Evolutionary conservation across 1,140 invertebrate genomes (phyloP), one percentile per base, ranked within the genome.

Genomic region (Himalopsyche phryganea): DNA sequence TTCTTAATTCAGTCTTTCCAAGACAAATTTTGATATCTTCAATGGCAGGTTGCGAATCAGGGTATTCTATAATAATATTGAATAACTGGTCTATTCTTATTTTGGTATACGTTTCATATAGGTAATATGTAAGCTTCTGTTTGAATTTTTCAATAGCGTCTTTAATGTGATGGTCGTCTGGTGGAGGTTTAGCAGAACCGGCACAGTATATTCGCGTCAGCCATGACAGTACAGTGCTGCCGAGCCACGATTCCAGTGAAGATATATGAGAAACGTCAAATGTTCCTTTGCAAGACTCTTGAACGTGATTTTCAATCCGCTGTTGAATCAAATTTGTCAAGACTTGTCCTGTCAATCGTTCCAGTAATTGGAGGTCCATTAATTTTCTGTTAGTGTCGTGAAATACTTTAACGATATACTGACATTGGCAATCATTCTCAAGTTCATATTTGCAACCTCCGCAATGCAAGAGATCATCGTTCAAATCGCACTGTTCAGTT

Each of bases 21-120:
- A 98, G 77, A 71, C 94, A 96, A 33, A 86, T 73, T 63, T 88
- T 85, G 18, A 98, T 80, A 76, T 98, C 96, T 70, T 94, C 86
- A 14, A 98, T 81, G 1, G 94, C 92, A 17, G 93, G 91, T 66
- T 93, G 86, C 5, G 95, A 98, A 66, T 98, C 94, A 2, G 96
- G 96, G 81, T 91, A 98, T 71, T 98, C 89, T 71, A 97, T 95
- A 53, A 97, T 95, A 47, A 97, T 97, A 67, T 92, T 93, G 71
- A 98, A 98, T 40, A 98, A 79, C 69, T 97, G 92, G 67, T 93
- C 87, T 52, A 96, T 96, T 64, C 93, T 83, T 44, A 88, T 83
- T 69, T 85, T 86, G 11, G 91, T 94, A 68, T 94, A 97, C 6
- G 85, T 91, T 72, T 95, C 90, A 69, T 91, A 94, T 44, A 97